Evolutionary conservation across 2,113 vertebrate species (phyloP).

Genomic region (Haliaeetus leucogaster): DNA sequence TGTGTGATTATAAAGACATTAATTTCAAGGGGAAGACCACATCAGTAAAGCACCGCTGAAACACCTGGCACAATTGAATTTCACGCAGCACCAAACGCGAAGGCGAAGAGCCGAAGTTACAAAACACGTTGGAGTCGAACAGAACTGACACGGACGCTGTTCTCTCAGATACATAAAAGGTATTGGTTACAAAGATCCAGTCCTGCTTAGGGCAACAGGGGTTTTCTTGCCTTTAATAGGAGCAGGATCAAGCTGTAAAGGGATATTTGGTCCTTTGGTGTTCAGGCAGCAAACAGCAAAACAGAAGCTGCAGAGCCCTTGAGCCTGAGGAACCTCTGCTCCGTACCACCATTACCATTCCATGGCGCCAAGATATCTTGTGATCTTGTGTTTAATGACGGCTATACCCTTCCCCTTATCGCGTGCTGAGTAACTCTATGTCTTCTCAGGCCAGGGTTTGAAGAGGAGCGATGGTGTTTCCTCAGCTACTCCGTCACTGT

Average conservation of each 20-base stretch:
- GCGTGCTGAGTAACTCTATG: neutral
- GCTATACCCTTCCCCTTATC: neutral
- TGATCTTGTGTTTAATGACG: neutral
- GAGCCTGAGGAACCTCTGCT: neutral
- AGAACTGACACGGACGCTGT: neutral
- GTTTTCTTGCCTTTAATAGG: neutral
- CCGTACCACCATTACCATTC: neutral
- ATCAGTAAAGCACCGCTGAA: constrained; percentile 24
- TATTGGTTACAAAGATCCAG: neutral
- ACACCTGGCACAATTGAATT: constrained; percentile 37
- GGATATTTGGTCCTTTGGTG: neutral
- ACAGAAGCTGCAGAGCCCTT: neutral
- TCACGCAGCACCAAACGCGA: neutral
- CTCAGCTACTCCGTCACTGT: neutral
- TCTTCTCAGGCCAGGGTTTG: neutral
- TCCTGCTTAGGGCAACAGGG: neutral
- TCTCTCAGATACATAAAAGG: neutral
- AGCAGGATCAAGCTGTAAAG: neutral
- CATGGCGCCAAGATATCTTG: neutral
- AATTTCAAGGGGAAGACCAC: constrained; percentile 47
- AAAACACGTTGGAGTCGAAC: neutral
- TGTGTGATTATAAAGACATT: constrained; percentile 55
- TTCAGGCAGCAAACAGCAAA: neutral
- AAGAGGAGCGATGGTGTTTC: neutral
- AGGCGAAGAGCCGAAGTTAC: neutral